Conservation (phyloP, 2,797 vertebrate species). For the Mormyrus hasselquistii region DNA sequence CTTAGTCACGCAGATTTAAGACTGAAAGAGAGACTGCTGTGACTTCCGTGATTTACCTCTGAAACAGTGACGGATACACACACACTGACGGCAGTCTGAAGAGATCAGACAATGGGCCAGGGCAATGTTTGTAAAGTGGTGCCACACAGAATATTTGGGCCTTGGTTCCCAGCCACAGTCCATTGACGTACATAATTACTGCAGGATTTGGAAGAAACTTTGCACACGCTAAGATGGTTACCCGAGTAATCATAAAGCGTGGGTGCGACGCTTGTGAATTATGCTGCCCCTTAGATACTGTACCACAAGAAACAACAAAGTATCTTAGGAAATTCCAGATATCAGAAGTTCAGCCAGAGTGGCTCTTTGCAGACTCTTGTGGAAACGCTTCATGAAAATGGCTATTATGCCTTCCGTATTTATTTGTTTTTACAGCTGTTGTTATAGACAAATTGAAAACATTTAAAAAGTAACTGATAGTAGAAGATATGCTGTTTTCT, state of each 20-base stretch:
- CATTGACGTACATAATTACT: slow-evolving; percentile 1
- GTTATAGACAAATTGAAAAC: background rate
- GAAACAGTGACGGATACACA: slow-evolving; percentile 35
- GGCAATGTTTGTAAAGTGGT: slow-evolving; percentile 34
- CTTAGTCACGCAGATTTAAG: background rate
- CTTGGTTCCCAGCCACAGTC: slow-evolving; percentile 31
- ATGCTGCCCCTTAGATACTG: slow-evolving; percentile 34
- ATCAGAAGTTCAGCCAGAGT: background rate
- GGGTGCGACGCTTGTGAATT: slow-evolving; percentile 33
- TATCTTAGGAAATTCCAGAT: slow-evolving; percentile 1
- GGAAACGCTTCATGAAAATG: background rate
- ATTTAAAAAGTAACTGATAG: background rate
- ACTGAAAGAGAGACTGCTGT: background rate
- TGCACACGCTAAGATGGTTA: slow-evolving; percentile 28
- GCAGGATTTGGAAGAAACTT: slow-evolving; percentile 35
- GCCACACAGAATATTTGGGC: slow-evolving; percentile 39
- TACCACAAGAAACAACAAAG: slow-evolving; percentile 30
- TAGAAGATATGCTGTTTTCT: background rate
- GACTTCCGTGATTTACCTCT: slow-evolving; percentile 16
- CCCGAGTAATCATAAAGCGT: slow-evolving; percentile 36
- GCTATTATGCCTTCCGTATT: too few relatives aligned
- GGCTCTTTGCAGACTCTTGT: background rate
- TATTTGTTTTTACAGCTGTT: background rate
- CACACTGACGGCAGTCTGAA: slow-evolving; percentile 40
- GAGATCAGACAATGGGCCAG: slow-evolving; percentile 38